Percentiles rank a stretch among this genome's conserved stretches.
phyloP scores from a whole-genome alignment of 2,113 vertebrate genomes.

The Microtus richardsoni region DNA sequence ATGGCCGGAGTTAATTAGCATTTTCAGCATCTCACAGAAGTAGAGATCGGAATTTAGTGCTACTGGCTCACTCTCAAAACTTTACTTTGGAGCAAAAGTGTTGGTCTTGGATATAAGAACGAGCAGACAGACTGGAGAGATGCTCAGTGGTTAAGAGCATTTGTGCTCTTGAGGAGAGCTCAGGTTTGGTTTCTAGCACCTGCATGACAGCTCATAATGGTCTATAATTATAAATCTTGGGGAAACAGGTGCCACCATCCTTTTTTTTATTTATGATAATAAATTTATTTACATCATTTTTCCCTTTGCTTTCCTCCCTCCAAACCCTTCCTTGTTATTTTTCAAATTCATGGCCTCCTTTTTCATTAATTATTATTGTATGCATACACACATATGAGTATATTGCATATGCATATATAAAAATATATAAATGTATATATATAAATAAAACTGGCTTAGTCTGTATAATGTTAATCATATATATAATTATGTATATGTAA shows the following conservation, averaged over 20 bases:
- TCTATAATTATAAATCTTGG: background rate
- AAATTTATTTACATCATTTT: background rate
- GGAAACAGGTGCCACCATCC: background rate
- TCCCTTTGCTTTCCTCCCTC: background rate
- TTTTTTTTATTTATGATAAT: background rate
- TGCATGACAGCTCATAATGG: background rate
- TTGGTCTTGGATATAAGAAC: background rate
- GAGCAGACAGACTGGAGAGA: background rate
- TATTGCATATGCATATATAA: background rate
- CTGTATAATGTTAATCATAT: background rate
- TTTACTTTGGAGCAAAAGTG: background rate
- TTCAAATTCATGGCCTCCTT: background rate
- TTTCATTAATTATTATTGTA: background rate
- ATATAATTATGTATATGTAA: no score
- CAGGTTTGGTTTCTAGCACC: no score
- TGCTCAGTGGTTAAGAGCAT: background rate
- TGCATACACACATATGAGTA: background rate
- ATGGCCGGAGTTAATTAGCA: background rate
- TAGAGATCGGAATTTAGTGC: background rate
- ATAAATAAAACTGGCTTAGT: background rate
- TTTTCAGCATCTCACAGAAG: slow-evolving; percentile 32
- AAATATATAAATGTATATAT: no score
- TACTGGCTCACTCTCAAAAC: background rate
- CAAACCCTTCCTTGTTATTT: background rate
- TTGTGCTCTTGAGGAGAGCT: background rate